These are phyloP conservation scores for Galemys pyrenaicus DNA, from an alignment of 2,113 vertebrate species.

Conservation along the genomic window DNA sequence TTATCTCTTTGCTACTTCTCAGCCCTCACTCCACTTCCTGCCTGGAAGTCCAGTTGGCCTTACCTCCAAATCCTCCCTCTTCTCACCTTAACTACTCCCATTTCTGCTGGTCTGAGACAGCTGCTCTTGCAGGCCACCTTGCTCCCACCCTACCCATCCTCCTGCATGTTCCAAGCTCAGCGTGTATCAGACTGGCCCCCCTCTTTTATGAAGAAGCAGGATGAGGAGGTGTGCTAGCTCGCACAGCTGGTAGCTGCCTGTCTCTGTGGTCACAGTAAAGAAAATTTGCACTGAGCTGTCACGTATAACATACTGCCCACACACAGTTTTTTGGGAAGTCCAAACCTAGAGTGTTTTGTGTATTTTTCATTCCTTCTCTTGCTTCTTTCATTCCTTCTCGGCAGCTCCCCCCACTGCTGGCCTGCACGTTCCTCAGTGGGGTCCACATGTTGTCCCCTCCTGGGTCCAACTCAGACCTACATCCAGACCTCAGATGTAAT, in stretches of 20 bases:
- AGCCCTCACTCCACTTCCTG: neutral
- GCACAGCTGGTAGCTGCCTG: neutral
- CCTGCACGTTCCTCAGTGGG: rapidly evolving
- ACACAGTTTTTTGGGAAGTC: neutral
- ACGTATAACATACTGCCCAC: neutral
- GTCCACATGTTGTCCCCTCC: neutral
- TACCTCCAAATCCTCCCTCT: neutral
- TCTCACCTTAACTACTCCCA: no score
- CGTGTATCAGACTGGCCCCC: neutral
- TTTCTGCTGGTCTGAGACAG: no score
- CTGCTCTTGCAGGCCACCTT: rapidly evolving
- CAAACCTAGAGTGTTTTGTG: neutral
- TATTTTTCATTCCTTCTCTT: neutral
- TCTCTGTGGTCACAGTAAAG: neutral
- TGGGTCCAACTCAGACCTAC: neutral
- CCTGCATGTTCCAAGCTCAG: neutral
- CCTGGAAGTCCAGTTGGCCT: neutral
- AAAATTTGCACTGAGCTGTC: neutral
- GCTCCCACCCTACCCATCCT: rapidly evolving
- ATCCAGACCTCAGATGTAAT: neutral
- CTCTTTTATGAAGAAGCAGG: neutral
- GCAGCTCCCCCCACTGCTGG: neutral
- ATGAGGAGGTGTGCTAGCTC: neutral
- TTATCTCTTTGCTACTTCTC: neutral
- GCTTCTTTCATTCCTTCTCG: neutral